Conservation (phyloP, 1,140 invertebrate genomes). For the Anadara kagoshimensis region DNA sequence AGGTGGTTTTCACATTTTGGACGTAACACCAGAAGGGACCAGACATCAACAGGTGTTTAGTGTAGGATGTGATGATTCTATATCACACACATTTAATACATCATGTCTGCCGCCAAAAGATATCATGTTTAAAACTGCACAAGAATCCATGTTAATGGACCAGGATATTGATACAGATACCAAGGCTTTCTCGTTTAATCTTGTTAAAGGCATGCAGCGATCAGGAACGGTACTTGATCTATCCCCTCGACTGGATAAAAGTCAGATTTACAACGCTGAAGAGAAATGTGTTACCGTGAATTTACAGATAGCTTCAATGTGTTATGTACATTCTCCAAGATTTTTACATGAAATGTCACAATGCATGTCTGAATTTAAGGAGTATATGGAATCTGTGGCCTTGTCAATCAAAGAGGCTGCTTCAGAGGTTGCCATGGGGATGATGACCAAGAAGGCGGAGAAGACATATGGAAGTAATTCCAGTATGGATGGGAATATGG, state of each 20-base stretch:
- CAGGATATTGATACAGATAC: conserved; percentile 31
- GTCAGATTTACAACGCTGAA: not conserved
- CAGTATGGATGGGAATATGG: conserved; percentile 13
- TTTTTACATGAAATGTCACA: conserved; percentile 88
- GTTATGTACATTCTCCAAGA: conserved; percentile 92
- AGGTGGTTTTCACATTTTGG: conserved; percentile 90
- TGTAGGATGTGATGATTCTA: conserved; percentile 82
- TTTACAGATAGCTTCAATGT: conserved; percentile 91
- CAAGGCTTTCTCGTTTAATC: conserved; percentile 63
- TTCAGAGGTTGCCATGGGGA: conserved; percentile 93
- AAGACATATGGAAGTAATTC: conserved; percentile 21
- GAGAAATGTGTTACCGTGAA: conserved; percentile 53
- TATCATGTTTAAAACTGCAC: conserved; percentile 65
- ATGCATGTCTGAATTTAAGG: conserved; percentile 85
- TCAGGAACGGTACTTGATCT: conserved; percentile 24
- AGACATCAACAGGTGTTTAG: conserved; percentile 89
- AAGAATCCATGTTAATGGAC: conserved; percentile 55
- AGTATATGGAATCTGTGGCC: conserved; percentile 82
- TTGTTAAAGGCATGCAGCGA: conserved; percentile 25
- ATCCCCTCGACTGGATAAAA: conserved; percentile 59
- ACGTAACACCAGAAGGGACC: conserved; percentile 88
- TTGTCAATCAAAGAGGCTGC: conserved; percentile 91
- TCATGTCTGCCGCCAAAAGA: conserved; percentile 34
- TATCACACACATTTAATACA: not conserved
- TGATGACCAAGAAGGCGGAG: conserved; percentile 77